These are phyloP conservation scores for Thalpophila matura DNA, from an alignment of 2,888 invertebrate species.

Conservation along the genomic window DNA sequence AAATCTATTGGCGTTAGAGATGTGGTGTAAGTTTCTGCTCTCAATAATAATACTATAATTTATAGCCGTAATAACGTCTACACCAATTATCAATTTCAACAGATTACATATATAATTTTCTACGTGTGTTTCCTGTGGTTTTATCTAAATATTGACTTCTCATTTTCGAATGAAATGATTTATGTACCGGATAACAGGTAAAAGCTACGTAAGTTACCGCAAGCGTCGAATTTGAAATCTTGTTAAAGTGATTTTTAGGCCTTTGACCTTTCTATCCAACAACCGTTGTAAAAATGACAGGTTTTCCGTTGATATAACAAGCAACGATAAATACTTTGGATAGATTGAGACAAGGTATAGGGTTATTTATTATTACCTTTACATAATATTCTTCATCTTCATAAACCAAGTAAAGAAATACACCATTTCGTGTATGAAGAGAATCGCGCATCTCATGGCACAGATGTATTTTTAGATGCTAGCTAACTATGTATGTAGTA, in stretches of 20 bases:
- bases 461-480: not conserved
- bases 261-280: conserved; percentile 14
- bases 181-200: conserved; percentile 37
- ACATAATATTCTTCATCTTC: conserved; percentile 5
- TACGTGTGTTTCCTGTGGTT: conserved; percentile 42
- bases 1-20: conserved; percentile 23
- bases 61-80: conserved; percentile 43
- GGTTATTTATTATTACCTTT: conserved; percentile 9
- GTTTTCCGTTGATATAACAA: conserved; percentile 18
- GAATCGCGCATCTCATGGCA: not conserved
- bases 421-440: not conserved
- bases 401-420: not conserved
- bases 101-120: conserved; percentile 46
- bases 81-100: conserved; percentile 46
- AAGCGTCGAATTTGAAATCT: conserved; percentile 21
- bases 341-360: not conserved
- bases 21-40: conserved; percentile 23
- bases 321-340: conserved; percentile 6
- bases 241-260: conserved; percentile 25
- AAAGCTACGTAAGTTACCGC: conserved; percentile 34
- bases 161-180: conserved; percentile 51
- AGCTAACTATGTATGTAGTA: not conserved
- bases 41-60: conserved; percentile 51
- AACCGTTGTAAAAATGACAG: conserved; percentile 9
- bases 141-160: conserved; percentile 58